Conservation (phyloP, 1,140 invertebrate species). For the Diachasmimorpha longicaudata region DNA sequence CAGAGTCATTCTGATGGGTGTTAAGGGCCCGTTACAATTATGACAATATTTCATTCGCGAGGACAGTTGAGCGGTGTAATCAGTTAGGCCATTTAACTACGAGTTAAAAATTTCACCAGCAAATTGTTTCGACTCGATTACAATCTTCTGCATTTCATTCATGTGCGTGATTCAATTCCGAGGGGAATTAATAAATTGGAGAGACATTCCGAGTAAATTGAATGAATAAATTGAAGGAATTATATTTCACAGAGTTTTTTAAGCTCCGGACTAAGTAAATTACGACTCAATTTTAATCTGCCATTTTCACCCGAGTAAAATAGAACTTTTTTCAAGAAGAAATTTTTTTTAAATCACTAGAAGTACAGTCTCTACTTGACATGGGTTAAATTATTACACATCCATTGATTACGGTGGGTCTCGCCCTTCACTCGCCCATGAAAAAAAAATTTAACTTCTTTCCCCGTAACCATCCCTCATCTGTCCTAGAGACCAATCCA, state of each 20-base stretch:
- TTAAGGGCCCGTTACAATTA: constrained; percentile 10
- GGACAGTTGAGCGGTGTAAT: background rate
- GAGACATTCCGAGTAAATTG: background rate
- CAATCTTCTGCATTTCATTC: background rate
- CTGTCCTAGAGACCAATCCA: background rate
- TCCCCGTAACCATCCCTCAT: background rate
- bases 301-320: too few species aligned
- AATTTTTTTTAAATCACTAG: too few species aligned
- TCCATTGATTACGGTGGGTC: too few species aligned
- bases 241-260: background rate
- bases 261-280: too few species aligned
- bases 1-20: constrained; percentile 11
- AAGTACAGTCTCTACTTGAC: too few species aligned
- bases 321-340: too few species aligned
- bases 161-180: background rate
- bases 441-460: too few species aligned
- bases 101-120: background rate
- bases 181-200: background rate
- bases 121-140: background rate
- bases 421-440: too few species aligned
- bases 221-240: background rate
- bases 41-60: background rate
- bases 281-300: too few species aligned
- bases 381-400: too few species aligned
- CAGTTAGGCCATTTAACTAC: background rate